A percentile compares a stretch with the other conserved stretches of the same genome.
Conservation (phyloP, 2,888 invertebrate species). For the Cheilosia vernalis region DNA sequence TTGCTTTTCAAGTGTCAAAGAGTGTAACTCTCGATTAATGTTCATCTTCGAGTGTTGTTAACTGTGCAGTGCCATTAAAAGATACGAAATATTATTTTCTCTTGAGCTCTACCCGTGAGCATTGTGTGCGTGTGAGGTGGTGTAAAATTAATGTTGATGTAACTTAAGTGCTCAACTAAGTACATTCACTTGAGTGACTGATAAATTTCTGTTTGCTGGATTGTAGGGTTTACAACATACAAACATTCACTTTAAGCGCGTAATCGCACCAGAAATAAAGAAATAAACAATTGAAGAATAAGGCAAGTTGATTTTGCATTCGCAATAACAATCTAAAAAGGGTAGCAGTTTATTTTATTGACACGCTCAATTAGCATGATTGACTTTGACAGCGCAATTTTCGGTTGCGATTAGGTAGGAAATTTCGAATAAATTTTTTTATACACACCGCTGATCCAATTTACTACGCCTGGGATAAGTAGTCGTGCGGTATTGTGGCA, state of each 20-base stretch:
- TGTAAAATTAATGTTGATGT: slow-evolving; percentile 61
- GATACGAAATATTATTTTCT: slow-evolving; percentile 57
- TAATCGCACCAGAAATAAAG: slow-evolving; percentile 30
- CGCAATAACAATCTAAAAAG: slow-evolving; percentile 32
- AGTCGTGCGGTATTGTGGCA: slow-evolving; percentile 33
- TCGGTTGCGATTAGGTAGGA: slow-evolving; percentile 20
- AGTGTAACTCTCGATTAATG: slow-evolving; percentile 56
- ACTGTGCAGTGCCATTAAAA: slow-evolving; percentile 46
- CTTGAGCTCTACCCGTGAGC: slow-evolving; percentile 36
- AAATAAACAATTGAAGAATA: slow-evolving; percentile 25
- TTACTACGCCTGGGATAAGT: slow-evolving; percentile 30
- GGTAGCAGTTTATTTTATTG: slow-evolving; percentile 29
- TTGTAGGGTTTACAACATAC: slow-evolving; percentile 52
- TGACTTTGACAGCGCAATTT: slow-evolving; percentile 37
- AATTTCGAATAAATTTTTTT: slow-evolving; percentile 27
- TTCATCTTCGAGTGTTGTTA: slow-evolving; percentile 39
- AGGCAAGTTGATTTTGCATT: slow-evolving; percentile 64
- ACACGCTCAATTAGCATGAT: slow-evolving; percentile 45
- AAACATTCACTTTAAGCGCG: slow-evolving; percentile 34
- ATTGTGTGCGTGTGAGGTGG: slow-evolving; percentile 27
- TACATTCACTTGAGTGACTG: slow-evolving; percentile 68
- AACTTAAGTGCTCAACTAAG: slow-evolving; percentile 67
- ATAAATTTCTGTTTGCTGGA: slow-evolving; percentile 59
- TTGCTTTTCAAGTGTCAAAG: slow-evolving; percentile 59
- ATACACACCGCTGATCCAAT: slow-evolving; percentile 29